Conservation (phyloP, 2,888 invertebrate genomes). For the Tachina lurida region DNA sequence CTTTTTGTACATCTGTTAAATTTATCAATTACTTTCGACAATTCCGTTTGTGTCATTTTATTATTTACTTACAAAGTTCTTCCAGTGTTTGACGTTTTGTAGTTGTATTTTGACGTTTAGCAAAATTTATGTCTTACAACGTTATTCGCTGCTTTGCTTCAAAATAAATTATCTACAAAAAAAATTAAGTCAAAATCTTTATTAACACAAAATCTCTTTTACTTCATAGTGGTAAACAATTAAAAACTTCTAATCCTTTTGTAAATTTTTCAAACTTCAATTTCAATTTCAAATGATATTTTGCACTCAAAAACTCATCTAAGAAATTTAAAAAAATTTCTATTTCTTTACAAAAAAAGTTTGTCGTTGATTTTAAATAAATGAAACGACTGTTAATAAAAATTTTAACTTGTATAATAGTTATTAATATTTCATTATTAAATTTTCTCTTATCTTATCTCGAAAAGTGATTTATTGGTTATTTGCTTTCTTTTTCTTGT, state of each 20-base stretch:
- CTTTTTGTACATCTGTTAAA: too few relatives aligned
- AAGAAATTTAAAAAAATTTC: neutral
- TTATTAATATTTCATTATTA: neutral
- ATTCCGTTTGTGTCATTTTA: too few relatives aligned
- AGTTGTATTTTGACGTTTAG: too few relatives aligned
- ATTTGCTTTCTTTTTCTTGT: conserved; percentile 44
- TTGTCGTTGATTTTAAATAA: neutral
- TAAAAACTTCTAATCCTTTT: too few relatives aligned
- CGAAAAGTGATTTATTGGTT: conserved; percentile 24
- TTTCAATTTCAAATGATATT: too few relatives aligned
- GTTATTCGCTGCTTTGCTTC: neutral
- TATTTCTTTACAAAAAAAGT: neutral
- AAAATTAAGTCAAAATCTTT: conserved; percentile 42
- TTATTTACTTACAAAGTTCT: too few relatives aligned
- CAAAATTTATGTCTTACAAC: too few relatives aligned
- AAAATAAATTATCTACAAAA: neutral
- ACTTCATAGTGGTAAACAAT: too few relatives aligned
- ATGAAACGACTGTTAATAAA: neutral
- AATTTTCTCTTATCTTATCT: neutral
- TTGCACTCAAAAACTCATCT: too few relatives aligned
- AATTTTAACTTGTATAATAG: conserved; percentile 31
- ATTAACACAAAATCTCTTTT: neutral
- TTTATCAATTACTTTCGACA: too few relatives aligned
- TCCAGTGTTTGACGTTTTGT: too few relatives aligned
- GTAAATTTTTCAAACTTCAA: too few relatives aligned